Evolutionary conservation across 2,113 vertebrate species (phyloP).

Genomic region (Phodopus roborovskii): DNA sequence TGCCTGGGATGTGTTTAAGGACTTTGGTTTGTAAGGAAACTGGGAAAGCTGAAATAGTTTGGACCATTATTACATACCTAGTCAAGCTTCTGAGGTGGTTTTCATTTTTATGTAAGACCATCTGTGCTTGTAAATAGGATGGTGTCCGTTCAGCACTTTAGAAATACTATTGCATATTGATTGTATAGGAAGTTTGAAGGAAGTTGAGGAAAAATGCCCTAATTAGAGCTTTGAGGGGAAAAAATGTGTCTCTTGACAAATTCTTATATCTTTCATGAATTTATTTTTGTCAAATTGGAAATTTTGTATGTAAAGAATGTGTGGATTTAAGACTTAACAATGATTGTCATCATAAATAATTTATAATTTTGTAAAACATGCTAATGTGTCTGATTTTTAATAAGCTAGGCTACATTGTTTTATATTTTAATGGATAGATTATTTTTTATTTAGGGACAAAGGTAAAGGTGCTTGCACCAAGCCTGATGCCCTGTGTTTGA

Average conservation of each 20-base stretch:
- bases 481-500: not conserved
- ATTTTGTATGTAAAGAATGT: not conserved
- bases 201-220: not conserved
- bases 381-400: not conserved
- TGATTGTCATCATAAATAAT: slow-evolving; percentile 10
- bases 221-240: not conserved
- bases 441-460: not conserved
- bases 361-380: not conserved
- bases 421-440: not conserved
- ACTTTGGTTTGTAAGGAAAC: not conserved
- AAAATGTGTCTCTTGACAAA: not conserved
- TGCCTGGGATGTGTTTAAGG: not conserved
- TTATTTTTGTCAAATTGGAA: slow-evolving; percentile 15
- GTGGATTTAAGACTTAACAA: not conserved
- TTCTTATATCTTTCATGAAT: not conserved
- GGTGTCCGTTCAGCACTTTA: not conserved
- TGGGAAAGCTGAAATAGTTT: not conserved
- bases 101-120: not conserved
- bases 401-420: not conserved
- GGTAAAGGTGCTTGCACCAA: not conserved
- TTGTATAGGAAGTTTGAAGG: not conserved
- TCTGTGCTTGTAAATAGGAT: not conserved
- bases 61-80: not conserved
- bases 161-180: not conserved
- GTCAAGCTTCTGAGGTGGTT: not conserved